Percentiles rank a stretch among this genome's conserved stretches.
These are phyloP conservation scores for Rosalia funebris DNA, from an alignment of 2,888 invertebrate genomes.

Conservation along the genomic window DNA sequence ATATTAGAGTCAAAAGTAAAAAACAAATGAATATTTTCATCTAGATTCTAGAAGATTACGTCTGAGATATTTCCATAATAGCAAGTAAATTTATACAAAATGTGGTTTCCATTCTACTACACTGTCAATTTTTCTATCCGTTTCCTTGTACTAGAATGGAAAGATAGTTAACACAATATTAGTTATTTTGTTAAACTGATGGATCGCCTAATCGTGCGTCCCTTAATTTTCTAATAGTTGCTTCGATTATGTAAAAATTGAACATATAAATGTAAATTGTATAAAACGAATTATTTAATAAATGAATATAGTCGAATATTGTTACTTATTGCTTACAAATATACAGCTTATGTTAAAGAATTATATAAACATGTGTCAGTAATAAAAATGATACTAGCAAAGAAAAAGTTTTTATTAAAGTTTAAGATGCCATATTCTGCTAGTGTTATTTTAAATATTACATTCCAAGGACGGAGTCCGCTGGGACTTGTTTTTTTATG, in stretches of 20 bases:
- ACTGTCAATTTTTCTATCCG: neutral
- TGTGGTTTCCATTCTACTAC: no score
- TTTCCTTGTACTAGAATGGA: no score
- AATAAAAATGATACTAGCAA: constrained; percentile 15
- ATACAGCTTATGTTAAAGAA: constrained; percentile 41
- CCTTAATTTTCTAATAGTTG: constrained; percentile 31
- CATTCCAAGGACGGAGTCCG: no score
- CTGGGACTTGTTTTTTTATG: no score
- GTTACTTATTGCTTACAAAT: constrained; percentile 41
- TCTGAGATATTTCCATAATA: no score
- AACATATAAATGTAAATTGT: constrained; percentile 45
- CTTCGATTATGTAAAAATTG: constrained; percentile 41
- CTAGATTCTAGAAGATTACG: no score
- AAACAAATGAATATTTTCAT: no score
- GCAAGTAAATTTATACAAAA: no score
- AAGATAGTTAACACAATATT: neutral
- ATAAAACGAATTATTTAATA: constrained; percentile 43
- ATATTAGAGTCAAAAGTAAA: no score
- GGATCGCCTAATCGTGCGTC: no score
- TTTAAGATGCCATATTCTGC: constrained; percentile 1
- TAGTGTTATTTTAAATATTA: constrained; percentile 14
- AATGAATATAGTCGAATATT: constrained; percentile 39
- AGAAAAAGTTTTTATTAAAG: neutral
- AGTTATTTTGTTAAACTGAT: constrained; percentile 10
- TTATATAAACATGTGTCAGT: constrained; percentile 18